Conservation (phyloP, 2,797 vertebrate species). For the Pseudotriccus pelzelni region DNA sequence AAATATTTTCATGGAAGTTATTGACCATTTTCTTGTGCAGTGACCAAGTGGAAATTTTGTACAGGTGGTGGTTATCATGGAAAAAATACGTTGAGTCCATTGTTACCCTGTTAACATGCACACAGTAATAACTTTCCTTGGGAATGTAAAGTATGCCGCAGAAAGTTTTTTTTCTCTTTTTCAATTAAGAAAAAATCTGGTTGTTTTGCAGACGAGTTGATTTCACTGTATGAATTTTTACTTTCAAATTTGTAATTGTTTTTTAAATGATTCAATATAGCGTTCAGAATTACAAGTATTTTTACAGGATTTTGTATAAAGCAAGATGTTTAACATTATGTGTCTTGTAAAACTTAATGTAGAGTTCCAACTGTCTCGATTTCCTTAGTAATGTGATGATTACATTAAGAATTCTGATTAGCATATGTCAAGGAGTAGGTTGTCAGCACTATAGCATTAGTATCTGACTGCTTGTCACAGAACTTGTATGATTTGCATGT, state of each 20-base stretch:
- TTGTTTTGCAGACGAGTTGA: background rate
- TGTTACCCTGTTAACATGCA: background rate
- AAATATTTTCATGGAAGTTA: background rate
- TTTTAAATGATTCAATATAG: background rate
- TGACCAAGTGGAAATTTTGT: background rate
- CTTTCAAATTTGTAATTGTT: background rate
- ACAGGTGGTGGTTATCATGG: background rate
- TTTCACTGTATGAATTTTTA: background rate
- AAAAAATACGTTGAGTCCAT: background rate
- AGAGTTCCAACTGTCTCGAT: background rate
- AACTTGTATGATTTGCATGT: background rate
- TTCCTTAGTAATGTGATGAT: background rate
- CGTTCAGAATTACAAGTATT: background rate
- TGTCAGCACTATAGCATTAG: background rate
- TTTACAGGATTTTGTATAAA: background rate
- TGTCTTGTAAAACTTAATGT: background rate
- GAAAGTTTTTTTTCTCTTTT: background rate
- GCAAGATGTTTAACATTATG: background rate
- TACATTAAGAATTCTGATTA: background rate
- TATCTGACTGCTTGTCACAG: background rate
- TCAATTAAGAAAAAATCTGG: background rate
- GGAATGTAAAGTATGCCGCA: background rate
- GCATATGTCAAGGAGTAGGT: background rate
- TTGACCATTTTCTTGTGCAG: background rate
- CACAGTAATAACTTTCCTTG: background rate